These are phyloP conservation scores for Drosophila helvetica DNA, from an alignment of 2,888 invertebrate species.

Conservation along the genomic window DNA sequence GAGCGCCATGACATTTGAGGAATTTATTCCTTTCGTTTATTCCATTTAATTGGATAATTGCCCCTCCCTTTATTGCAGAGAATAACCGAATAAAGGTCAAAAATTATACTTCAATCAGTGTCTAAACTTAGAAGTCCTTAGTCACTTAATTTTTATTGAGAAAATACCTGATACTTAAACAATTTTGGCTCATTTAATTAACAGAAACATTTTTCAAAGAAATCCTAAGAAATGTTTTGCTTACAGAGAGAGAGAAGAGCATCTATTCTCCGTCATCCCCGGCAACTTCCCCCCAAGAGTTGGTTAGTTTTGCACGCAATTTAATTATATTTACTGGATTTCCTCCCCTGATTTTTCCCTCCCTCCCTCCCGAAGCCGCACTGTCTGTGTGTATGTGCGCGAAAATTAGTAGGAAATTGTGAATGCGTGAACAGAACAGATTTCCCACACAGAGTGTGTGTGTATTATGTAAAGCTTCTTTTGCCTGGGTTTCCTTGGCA, in stretches of 20 bases:
- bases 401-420: slow-evolving; percentile 73
- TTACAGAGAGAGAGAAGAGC: slow-evolving; percentile 5
- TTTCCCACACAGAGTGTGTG: slow-evolving; percentile 41
- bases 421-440: slow-evolving; percentile 73
- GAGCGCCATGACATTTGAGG: not conserved
- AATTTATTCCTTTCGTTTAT: not conserved
- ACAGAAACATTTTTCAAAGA: not conserved
- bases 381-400: slow-evolving; percentile 24
- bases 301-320: slow-evolving; percentile 71
- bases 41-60: not conserved
- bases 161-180: not conserved
- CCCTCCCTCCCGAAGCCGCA: not conserved
- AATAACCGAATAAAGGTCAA: not conserved
- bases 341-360: slow-evolving; percentile 11
- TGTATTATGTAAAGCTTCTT: slow-evolving; percentile 47
- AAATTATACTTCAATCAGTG: not conserved
- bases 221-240: not conserved
- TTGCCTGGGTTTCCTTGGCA: slow-evolving; percentile 20
- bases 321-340: slow-evolving; percentile 65
- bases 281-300: slow-evolving; percentile 28
- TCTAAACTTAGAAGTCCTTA: not conserved
- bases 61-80: not conserved
- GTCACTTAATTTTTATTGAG: not conserved
- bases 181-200: not conserved
- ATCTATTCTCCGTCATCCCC: not conserved